Base-by-base conservation (phyloP, 2,113 vertebrate species). In the Marmota monax region DNA sequence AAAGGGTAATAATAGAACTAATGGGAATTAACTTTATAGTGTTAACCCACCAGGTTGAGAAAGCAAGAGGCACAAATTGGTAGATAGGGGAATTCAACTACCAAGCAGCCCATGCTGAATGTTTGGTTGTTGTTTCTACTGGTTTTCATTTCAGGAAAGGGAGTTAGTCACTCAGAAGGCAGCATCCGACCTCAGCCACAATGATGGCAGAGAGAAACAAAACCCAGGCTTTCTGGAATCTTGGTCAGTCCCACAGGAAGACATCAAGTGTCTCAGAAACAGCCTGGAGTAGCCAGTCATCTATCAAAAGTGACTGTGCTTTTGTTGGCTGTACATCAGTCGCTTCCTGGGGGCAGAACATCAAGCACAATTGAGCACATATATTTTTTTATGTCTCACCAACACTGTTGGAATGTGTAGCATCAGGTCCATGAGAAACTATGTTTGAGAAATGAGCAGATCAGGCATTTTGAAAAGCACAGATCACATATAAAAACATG, bases 1-100 rank as follows among this genome's bases (percentile, higher is more conserved):
- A 97, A 98, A 97, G 95, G 51, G 92, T 92, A 97, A 94, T 97
- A 96, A 97, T 73, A 96, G 76, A 98, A 97, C 72, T 63, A 96
- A 96, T 94, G 82, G 96, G 96, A 98, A 98, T 97, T 97, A 98
- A 97, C 96, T 97, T 97, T 45, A 61, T 45, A 37, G 56, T 83
- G 94, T 95, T 94, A 97, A 95, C 90, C 94, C 53, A 92, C 73
- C 70, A 96, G 87, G 29, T 77, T 42, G 77, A 92, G 32, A 16
- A 94, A 88, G 78, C 37, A 69, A 96, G 94, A 97, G 77, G 80
- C 77, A 93, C 65, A 96, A 85, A 88, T 37, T 86, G 93, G 90
- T 34, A 61, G 97, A 61, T 1, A 83, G 84, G 69, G 53, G 78
- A 73, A 78, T 82, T 77, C 32, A 67, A 2, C 90, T 42, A 87